Evolutionary conservation across 2,113 vertebrate genomes (phyloP).

Genomic region (Sarotherodon lohbergeri): DNA sequence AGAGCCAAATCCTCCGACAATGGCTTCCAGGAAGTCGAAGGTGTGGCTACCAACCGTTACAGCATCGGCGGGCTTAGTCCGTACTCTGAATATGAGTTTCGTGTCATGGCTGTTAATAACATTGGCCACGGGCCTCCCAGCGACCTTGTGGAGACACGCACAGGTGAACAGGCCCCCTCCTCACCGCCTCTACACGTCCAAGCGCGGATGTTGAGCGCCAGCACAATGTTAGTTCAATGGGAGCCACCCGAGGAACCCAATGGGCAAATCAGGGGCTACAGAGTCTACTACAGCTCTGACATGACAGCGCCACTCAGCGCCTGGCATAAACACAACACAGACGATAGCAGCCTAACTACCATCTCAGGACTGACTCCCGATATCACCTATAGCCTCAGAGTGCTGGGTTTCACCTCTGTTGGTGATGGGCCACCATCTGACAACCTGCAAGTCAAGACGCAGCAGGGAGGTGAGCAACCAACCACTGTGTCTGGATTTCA

Average conservation of each 20-base stretch:
- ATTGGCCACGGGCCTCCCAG: slow-evolving; percentile 90
- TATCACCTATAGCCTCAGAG: slow-evolving; percentile 92
- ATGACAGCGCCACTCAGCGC: slow-evolving; percentile 80
- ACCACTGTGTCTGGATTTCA: neutral
- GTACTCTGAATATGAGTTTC: slow-evolving; percentile 90
- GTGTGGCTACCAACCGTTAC: slow-evolving; percentile 91
- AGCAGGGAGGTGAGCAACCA: slow-evolving; percentile 85
- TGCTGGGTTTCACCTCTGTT: slow-evolving; percentile 90
- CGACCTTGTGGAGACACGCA: slow-evolving; percentile 84
- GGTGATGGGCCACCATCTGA: slow-evolving; percentile 90
- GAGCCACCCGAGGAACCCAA: slow-evolving; percentile 91
- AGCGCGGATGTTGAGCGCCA: slow-evolving; percentile 90
- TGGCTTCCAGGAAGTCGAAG: slow-evolving; percentile 89
- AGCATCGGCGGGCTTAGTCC: slow-evolving; percentile 95
- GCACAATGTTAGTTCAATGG: slow-evolving; percentile 96
- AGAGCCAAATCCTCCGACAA: slow-evolving; percentile 78
- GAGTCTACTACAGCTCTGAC: slow-evolving; percentile 87
- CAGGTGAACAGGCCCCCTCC: slow-evolving; percentile 91
- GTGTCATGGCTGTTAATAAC: slow-evolving; percentile 90
- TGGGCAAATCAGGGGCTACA: slow-evolving; percentile 88
- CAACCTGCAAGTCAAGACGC: slow-evolving; percentile 91
- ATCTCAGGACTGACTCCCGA: slow-evolving; percentile 87
- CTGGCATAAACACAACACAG: slow-evolving; percentile 94
- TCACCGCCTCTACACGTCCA: slow-evolving; percentile 89
- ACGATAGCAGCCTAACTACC: slow-evolving; percentile 88